Percentiles rank a stretch among this genome's conserved stretches.
These are phyloP conservation scores for Telmatochromis brachygnathus DNA, from an alignment of 2,113 vertebrate species.

Conservation along the genomic window DNA sequence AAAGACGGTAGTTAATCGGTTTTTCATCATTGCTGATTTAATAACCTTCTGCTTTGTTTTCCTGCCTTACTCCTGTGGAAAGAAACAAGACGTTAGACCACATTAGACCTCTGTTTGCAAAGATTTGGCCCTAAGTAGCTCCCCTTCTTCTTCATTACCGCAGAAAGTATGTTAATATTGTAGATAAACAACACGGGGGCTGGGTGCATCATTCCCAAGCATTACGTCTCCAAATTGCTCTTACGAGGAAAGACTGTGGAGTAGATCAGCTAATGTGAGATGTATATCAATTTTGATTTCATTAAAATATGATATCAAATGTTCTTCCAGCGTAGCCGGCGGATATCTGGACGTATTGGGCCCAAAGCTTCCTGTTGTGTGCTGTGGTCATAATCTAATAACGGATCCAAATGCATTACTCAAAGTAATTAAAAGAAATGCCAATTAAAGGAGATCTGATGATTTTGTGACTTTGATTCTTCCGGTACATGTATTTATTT, in stretches of 20 bases:
- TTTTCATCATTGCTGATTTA: neutral
- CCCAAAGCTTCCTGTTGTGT: neutral
- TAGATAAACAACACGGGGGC: neutral
- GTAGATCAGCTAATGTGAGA: neutral
- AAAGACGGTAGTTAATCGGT: neutral
- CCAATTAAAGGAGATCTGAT: neutral
- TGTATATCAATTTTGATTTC: neutral
- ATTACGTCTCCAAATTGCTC: neutral
- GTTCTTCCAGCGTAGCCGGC: neutral
- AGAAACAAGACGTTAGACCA: neutral
- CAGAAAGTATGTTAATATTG: neutral
- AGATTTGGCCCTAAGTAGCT: neutral
- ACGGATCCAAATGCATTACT: neutral
- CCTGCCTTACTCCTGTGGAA: neutral
- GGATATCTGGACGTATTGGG: neutral
- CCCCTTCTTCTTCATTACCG: neutral
- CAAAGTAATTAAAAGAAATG: neutral
- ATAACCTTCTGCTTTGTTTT: neutral
- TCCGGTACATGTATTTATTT: neutral
- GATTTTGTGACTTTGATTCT: neutral
- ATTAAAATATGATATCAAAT: neutral
- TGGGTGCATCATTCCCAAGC: neutral
- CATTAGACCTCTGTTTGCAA: neutral
- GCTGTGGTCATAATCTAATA: neutral
- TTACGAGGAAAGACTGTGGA: neutral